These are phyloP conservation scores for Apis florea DNA, from an alignment of 1,140 invertebrate species.

Conservation along the genomic window DNA sequence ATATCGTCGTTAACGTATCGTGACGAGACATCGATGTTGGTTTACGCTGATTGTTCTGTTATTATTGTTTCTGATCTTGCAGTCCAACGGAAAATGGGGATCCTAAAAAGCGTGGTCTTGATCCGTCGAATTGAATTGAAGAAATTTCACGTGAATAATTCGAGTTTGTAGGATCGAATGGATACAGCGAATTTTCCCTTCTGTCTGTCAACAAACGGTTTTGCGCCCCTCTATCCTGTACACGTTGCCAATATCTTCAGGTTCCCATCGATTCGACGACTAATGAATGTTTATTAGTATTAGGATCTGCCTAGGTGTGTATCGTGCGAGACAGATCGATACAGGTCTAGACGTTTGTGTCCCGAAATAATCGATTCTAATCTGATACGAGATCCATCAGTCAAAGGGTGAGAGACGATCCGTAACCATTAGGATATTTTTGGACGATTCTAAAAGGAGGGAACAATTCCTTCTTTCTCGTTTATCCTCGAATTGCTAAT, in stretches of 20 bases:
- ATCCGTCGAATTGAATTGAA: background rate
- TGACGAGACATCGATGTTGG: no score
- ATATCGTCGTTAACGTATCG: no score
- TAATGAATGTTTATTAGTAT: slow-evolving; percentile 67
- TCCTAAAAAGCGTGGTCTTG: no score
- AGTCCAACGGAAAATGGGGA: background rate
- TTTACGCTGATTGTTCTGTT: background rate
- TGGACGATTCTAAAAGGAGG: no score
- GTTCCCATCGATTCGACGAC: slow-evolving; percentile 54
- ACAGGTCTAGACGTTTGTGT: slow-evolving; percentile 61
- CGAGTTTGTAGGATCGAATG: background rate
- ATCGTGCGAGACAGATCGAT: slow-evolving; percentile 62
- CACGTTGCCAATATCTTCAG: slow-evolving; percentile 58
- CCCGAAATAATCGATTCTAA: slow-evolving; percentile 61
- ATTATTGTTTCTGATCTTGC: background rate
- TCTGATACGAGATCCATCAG: slow-evolving; percentile 14
- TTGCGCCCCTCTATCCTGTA: slow-evolving; percentile 26
- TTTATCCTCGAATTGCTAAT: background rate
- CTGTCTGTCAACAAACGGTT: slow-evolving; percentile 44
- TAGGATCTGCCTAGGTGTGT: slow-evolving; percentile 56
- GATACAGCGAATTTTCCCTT: slow-evolving; percentile 30
- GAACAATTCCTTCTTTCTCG: background rate
- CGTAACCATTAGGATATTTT: no score
- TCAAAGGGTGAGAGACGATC: background rate
- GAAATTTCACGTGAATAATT: background rate